Evolutionary conservation across 2,113 vertebrate species (phyloP), one percentile per base, ranked within the genome.

Genomic region (Laticauda laticaudata): DNA sequence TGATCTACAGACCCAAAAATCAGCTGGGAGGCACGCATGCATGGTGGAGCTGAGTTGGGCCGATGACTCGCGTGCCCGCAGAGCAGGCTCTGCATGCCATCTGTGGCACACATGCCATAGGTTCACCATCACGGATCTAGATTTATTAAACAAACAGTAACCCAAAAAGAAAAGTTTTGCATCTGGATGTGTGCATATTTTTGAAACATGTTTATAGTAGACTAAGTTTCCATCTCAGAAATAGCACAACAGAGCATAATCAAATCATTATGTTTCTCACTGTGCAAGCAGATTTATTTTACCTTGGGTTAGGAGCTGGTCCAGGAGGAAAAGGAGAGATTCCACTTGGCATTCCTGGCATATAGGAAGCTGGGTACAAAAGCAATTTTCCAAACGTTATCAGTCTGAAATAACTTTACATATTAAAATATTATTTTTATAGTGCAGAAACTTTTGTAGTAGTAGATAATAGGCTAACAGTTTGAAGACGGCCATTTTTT

Each of bases 271-370:
- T 24, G 23, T 55, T 87, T n/a, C 5, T n/a, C 20, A 3, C 12
- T 43, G 15, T 0, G 8, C 18, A 85, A 90, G n/a, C 1, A 0
- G 6, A 55, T 87, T 93, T 55, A 93, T 87, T 86, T 95, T 98
- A 99, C 99, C 99, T 98, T 0, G 98, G 98, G 95, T 98, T 99
- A n/a, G 98, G 96, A 94, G 98, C 94, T n/a, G 97, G 98, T 95
- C 98, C 98, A 21, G 98, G 94, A 39, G 98, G 98, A n/a, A 98
- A 99, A 6, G 98, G 90, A 94, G 99, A 97, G 90, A 98, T 98
- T 51, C 97, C 97, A 95, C 98, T 97, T 90, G 99, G 98, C 98
- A 99, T 98, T 91, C 98, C 98, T 1, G 99, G 98, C 98, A 99
- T 98, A 93, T 99, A 99, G 86, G 99, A 99, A 97, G 98, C 99